Conservation (phyloP, 2,888 invertebrate genomes). For the Megastigmus dorsalis region DNA sequence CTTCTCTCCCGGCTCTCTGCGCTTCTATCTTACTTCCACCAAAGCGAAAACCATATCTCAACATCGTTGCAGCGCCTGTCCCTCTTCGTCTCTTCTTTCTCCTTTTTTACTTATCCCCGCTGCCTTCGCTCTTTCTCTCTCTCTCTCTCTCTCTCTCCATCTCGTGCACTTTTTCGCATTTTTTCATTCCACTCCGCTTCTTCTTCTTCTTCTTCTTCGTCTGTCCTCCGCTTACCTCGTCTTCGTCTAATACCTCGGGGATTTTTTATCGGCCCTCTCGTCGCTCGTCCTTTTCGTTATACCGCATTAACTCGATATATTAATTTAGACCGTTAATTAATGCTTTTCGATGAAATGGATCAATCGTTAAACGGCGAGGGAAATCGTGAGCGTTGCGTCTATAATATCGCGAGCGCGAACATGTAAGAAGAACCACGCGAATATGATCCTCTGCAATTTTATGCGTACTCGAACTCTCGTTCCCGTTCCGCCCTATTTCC, state of each 20-base stretch:
- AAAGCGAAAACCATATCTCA: slow-evolving; percentile 54
- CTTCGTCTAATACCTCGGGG: slow-evolving; percentile 10
- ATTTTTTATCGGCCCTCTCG: slow-evolving; percentile 14
- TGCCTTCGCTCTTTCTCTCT: slow-evolving; percentile 47
- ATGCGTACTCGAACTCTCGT: neutral
- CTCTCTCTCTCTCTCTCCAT: slow-evolving; percentile 18
- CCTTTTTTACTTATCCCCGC: slow-evolving; percentile 50
- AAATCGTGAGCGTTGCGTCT: neutral
- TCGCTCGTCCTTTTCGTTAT: slow-evolving; percentile 21
- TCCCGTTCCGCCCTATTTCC: slow-evolving; percentile 24
- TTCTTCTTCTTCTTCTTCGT: slow-evolving; percentile 19
- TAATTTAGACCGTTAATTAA: slow-evolving; percentile 40
- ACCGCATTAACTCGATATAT: slow-evolving; percentile 24
- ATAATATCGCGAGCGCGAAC: too few relatives aligned
- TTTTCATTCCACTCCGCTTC: slow-evolving; percentile 19
- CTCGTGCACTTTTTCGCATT: slow-evolving; percentile 34
- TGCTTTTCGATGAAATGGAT: slow-evolving; percentile 23
- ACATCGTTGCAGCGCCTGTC: slow-evolving; percentile 47
- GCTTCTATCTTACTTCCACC: slow-evolving; percentile 53
- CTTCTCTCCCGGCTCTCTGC: too few relatives aligned
- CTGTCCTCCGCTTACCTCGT: neutral
- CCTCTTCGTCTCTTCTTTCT: slow-evolving; percentile 52
- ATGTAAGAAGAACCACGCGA: neutral
- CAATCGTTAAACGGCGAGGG: neutral
- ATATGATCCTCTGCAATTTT: slow-evolving; percentile 4